These are phyloP conservation scores for Drosophila subsilvestris DNA, from an alignment of 2,888 invertebrate genomes.

Conservation along the genomic window DNA sequence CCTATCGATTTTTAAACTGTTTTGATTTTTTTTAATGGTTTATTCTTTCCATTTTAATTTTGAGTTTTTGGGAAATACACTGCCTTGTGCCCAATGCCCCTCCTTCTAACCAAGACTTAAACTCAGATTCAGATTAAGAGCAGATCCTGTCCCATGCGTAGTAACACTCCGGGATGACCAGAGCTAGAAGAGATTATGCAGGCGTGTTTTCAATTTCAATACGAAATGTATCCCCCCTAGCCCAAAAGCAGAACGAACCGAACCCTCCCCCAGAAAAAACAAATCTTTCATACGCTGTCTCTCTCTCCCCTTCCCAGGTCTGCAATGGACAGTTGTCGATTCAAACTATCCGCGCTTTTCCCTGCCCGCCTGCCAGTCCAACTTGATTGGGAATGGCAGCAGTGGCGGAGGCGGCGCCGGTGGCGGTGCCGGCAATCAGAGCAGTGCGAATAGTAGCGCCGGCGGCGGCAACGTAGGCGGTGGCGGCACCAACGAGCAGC, in stretches of 20 bases:
- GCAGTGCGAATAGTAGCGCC: conserved; percentile 77
- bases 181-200: conserved; percentile 44
- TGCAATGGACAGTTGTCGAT: conserved; percentile 94
- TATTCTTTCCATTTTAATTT: conserved; percentile 45
- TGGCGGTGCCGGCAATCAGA: conserved; percentile 81
- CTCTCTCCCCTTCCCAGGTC: conserved; percentile 89
- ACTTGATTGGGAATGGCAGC: conserved; percentile 84
- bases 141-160: conserved; percentile 10
- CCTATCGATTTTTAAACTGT: conserved; percentile 14
- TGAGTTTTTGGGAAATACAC: conserved; percentile 33
- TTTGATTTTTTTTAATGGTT: conserved; percentile 40
- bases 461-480: conserved; percentile 66
- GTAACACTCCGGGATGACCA: neutral
- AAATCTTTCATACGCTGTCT: conserved; percentile 80
- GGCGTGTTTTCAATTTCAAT: conserved; percentile 58
- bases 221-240: conserved; percentile 12
- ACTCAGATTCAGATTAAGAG: conserved; percentile 10
- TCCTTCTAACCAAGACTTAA: conserved; percentile 21
- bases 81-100: conserved; percentile 27
- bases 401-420: conserved; percentile 77
- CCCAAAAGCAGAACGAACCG: conserved; percentile 51
- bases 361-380: conserved; percentile 87
- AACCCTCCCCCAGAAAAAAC: conserved; percentile 54
- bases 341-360: conserved; percentile 91
- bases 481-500: conserved; percentile 70